Base-by-base conservation (phyloP, 2,888 invertebrate genomes). In the Ctena decussata region DNA sequence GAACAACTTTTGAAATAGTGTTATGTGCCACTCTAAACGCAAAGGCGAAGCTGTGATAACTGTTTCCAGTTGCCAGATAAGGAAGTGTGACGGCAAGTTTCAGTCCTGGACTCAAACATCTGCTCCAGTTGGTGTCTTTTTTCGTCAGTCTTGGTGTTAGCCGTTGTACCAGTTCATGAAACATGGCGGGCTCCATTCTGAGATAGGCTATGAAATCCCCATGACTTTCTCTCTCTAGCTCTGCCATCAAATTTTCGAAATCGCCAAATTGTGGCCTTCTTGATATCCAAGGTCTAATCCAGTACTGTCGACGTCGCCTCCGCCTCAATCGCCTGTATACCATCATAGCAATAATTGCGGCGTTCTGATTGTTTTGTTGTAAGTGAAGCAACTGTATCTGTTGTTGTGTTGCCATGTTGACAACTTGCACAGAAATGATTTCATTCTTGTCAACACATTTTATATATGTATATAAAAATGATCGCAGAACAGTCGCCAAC, bases 1-100 rank as follows among this genome's bases (percentile, higher is more conserved):
- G 82, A 24, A 82, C 75, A 53, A 78, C 53, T 49, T 39, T 24
- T 73, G 44, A 77, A 21, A 82, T 82, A 35, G 76, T 76, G 37
- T 49, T 76, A 39, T 74, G 49, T 35, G 70, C 60, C 1, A 57
- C 73, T 46, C 46, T 46, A 12, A 73, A 73, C 18, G 49, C 73
- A 73, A 11, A 73, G 49, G 30, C 49, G 32, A 46, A 21, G 3
- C 6, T 30, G 15, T n/a, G 11, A 32, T 46, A 73, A 30, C 41
- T 71, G 37, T 71, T 65, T 15, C 80, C 53, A 8, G 74, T 18
- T n/a, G 65, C 80, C 44, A 73, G 32, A 24, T 60, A 46, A 18
- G 37, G 27, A n/a, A 69, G 41, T 32, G 39, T 27, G 18, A 53
- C 18, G 53, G 27, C 32, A 5, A 32, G 30, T 24, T n/a, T 44